phyloP scores from a whole-genome alignment of 2,113 vertebrate genomes.

The Lichenostomus cassidix region DNA sequence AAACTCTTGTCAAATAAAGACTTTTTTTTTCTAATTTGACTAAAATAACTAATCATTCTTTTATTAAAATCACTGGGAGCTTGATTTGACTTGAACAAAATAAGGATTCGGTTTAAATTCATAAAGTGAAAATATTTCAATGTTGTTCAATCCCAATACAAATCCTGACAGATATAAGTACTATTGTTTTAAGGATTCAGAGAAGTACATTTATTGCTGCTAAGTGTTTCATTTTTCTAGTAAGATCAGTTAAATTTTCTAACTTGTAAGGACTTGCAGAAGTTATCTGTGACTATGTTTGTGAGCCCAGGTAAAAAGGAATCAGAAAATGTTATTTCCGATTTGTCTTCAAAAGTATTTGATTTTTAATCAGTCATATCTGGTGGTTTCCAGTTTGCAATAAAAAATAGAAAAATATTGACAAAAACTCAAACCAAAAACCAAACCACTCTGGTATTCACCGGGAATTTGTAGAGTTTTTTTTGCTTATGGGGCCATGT shows the following conservation, averaged over 20 bases:
- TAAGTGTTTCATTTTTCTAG: neutral
- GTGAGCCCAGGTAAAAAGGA: neutral
- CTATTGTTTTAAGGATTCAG: neutral
- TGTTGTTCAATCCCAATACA: neutral
- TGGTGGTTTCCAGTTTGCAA: neutral
- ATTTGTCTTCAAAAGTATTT: neutral
- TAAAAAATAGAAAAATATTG: neutral
- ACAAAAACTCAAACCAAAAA: neutral
- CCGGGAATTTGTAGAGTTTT: neutral
- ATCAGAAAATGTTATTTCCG: neutral
- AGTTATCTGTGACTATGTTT: neutral
- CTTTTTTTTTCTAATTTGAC: neutral
- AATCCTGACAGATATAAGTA: neutral
- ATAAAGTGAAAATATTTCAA: neutral
- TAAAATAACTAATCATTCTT: neutral
- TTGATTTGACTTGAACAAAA: neutral
- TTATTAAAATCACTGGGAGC: neutral
- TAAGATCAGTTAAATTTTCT: neutral
- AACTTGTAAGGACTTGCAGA: neutral
- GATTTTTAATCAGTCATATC: neutral
- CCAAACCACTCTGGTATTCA: fast-evolving
- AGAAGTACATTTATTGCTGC: neutral
- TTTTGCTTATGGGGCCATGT: neutral
- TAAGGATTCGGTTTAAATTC: neutral
- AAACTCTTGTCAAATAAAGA: neutral